Evolutionary conservation across 2,888 invertebrate genomes (phyloP), one percentile per base, ranked within the genome.

Genomic region (Leptopterna dolabrata): DNA sequence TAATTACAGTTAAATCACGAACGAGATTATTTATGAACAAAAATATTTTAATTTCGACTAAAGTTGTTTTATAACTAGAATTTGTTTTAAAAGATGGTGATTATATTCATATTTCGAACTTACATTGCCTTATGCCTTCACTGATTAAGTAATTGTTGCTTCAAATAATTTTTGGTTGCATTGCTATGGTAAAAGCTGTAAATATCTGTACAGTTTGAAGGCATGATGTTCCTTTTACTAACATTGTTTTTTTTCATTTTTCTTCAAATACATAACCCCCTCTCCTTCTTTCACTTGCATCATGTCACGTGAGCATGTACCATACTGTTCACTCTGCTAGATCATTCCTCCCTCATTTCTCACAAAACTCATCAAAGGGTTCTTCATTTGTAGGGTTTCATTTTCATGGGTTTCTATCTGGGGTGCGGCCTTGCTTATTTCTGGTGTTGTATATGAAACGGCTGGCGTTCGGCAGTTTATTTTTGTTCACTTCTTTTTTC

Each of bases 281-380:
- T 45, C 27, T 14, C 45, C 41, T 78, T 27, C 43, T 45, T 76
- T 81, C 55, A 81, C 80, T 71, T 76, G 85, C 85, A 85, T 85
- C 85, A 85, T 85, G 85, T 85, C 47, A 43, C 83, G 29, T 85
- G 76, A 63, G 85, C 85, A 85, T 85, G 85, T 41, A 27, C 27
- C 85, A 71, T 70, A 36, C 71, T 29, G 63, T 43, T 83, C 19
- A 36, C 70, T 70, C 19, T 41, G 24, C 45, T 78, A 11, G 71
- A 73, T 45, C 83, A 41, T 55, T 14, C 29, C 81, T 11, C n/a
- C 81, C 29, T 27, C 51, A 63, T 55, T 51, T 29, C 81, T 78
- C 78, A 27, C 78, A 16, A 16, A 36, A 29, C 19, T 76, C 76
- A 30, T 36, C 3, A n/a, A 36, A 36, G 78, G 43, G 6, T 78